phyloP scores from a whole-genome alignment of 2,888 invertebrate species.

The Hoplodrina blanda region DNA sequence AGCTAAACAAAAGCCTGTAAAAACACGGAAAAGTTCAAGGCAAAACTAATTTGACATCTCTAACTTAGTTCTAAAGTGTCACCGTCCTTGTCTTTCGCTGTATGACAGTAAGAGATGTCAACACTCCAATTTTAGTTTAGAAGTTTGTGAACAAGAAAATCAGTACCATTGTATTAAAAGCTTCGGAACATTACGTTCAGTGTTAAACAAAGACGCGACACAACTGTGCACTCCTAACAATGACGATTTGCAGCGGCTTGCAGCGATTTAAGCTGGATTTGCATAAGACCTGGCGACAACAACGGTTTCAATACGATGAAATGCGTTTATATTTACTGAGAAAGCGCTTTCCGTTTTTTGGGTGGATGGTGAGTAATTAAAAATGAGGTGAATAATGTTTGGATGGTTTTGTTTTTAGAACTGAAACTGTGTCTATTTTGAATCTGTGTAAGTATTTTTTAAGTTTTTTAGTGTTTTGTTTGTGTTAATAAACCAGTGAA shows the following conservation, averaged over 20 bases:
- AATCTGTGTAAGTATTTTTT: no score
- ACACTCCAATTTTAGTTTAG: no score
- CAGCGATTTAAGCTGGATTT: conserved; percentile 63
- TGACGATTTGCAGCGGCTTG: conserved; percentile 59
- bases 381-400: background rate
- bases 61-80: no score
- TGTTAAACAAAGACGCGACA: conserved; percentile 53
- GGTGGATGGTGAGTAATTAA: conserved; percentile 18
- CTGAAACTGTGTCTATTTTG: background rate
- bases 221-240: conserved; percentile 63
- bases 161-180: conserved; percentile 28
- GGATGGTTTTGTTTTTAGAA: background rate
- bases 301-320: conserved; percentile 41
- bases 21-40: no score
- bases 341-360: conserved; percentile 37
- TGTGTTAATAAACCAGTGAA: no score
- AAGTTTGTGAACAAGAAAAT: no score
- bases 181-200: conserved; percentile 34
- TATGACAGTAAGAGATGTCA: no score
- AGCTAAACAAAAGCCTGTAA: no score
- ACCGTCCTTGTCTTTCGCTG: no score
- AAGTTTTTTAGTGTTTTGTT: no score
- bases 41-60: no score
- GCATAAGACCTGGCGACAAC: conserved; percentile 52
- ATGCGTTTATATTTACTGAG: conserved; percentile 40